phyloP scores from a whole-genome alignment of 1,140 invertebrate species.

The Augochlora pura region DNA sequence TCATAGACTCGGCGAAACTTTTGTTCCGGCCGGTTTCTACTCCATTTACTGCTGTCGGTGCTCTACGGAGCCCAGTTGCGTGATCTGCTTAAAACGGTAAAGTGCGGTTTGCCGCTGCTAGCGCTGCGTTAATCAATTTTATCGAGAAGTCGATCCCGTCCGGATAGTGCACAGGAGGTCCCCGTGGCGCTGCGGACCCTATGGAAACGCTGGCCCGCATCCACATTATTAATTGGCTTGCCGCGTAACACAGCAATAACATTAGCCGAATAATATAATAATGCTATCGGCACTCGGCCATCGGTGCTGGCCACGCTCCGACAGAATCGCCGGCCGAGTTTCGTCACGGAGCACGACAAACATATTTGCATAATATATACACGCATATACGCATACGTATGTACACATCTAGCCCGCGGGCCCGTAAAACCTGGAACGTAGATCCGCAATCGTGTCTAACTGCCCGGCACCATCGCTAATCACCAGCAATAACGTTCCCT shows the following conservation, averaged over 20 bases:
- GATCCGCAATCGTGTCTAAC: no score
- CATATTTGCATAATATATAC: constrained; percentile 62
- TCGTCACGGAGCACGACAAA: constrained; percentile 49
- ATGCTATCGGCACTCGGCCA: constrained; percentile 63
- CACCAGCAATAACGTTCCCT: no score
- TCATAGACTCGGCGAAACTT: constrained; percentile 8
- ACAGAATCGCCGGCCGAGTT: constrained; percentile 40
- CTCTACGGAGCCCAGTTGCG: background rate
- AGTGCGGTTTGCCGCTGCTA: constrained; percentile 36
- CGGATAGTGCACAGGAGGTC: constrained; percentile 38
- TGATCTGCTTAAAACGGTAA: constrained; percentile 40
- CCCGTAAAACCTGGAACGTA: background rate
- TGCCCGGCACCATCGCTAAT: no score
- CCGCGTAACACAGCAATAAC: constrained; percentile 65
- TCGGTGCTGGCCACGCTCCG: constrained; percentile 30
- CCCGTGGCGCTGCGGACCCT: constrained; percentile 25
- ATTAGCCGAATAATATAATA: constrained; percentile 72
- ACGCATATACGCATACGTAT: no score
- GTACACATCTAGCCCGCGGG: no score
- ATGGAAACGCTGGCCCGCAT: constrained; percentile 40
- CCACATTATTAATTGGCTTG: constrained; percentile 65
- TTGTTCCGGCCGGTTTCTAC: constrained; percentile 31
- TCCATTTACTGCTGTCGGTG: constrained; percentile 34
- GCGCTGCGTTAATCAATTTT: constrained; percentile 67
- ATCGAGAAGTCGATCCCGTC: constrained; percentile 59